Conservation (phyloP, 2,797 vertebrate genomes). For the Martes flavigula region DNA sequence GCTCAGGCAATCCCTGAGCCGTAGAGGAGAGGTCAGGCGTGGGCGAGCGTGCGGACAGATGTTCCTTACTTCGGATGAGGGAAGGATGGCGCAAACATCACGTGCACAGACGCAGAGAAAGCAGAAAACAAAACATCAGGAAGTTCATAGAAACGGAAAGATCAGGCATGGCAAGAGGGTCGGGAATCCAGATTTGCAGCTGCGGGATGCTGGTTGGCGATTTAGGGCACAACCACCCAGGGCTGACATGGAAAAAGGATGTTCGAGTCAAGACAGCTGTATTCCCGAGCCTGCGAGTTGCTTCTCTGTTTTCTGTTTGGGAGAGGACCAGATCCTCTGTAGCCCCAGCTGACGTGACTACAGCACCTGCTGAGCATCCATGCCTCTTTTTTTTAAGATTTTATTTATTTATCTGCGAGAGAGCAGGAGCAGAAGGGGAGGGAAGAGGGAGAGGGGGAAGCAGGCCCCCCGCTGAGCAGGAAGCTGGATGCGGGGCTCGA, state of each 20-base stretch:
- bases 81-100: neutral
- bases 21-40: neutral
- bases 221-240: neutral
- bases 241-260: neutral
- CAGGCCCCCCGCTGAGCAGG: no score
- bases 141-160: neutral
- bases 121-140: neutral
- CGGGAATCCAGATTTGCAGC: neutral
- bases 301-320: neutral
- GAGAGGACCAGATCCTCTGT: neutral
- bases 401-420: no score
- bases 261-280: neutral
- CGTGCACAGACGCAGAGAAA: neutral
- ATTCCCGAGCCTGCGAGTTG: neutral
- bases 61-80: neutral
- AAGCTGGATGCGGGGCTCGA: fast-evolving
- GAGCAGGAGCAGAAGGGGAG: no score
- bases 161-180: neutral
- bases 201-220: neutral
- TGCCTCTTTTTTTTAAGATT: no score
- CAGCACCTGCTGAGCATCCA: neutral
- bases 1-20: fast-evolving
- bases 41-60: neutral
- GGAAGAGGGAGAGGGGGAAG: no score
- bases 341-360: neutral